Evolutionary conservation across 2,113 vertebrate genomes (phyloP).

Genomic region (Anolis carolinensis): DNA sequence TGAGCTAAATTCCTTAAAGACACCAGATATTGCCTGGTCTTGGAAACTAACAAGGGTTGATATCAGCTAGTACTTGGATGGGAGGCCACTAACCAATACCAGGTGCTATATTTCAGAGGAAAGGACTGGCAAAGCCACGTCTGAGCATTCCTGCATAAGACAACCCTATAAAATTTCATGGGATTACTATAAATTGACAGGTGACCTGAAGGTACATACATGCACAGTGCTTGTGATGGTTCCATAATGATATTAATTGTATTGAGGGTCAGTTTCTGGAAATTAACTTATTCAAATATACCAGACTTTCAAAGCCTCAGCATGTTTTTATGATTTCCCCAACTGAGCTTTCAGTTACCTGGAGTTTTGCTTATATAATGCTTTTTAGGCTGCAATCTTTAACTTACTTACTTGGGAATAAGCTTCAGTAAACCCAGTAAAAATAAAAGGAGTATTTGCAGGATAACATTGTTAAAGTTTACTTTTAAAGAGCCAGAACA

Average conservation of each 20-base stretch:
- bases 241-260: background rate
- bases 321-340: constrained; percentile 24
- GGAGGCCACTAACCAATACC: no score
- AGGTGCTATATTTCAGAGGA: no score
- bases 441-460: background rate
- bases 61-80: no score
- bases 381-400: background rate
- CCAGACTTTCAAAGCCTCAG: constrained; percentile 9
- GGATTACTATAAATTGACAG: no score
- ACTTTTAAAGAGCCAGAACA: constrained; percentile 22
- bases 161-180: no score
- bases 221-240: background rate
- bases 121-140: no score
- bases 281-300: constrained; percentile 32
- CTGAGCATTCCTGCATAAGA: no score
- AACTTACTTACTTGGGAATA: background rate
- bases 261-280: constrained; percentile 13
- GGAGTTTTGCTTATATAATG: constrained; percentile 8
- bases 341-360: constrained; percentile 5
- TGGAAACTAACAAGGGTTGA: no score
- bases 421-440: background rate
- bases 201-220: no score
- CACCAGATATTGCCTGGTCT: no score
- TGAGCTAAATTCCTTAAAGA: no score
- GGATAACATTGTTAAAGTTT: background rate